phyloP scores from a whole-genome alignment of 2,797 vertebrate species.

The Lerista edwardsae region DNA sequence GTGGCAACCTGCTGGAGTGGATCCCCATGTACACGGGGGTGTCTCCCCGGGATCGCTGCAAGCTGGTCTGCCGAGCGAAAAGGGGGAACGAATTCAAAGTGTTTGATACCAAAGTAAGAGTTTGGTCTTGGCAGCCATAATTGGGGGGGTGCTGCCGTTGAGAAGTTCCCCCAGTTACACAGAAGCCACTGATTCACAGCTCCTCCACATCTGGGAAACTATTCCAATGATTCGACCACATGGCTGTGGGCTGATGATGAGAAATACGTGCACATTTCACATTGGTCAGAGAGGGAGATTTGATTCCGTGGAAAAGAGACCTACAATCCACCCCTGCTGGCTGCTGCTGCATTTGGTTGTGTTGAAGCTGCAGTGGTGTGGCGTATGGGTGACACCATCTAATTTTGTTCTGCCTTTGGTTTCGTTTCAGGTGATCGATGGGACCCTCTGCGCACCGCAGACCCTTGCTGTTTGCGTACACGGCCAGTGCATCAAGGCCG shows the following conservation, averaged over 20 bases:
- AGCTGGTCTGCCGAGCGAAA: constrained; percentile 90
- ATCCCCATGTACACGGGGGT: constrained; percentile 94
- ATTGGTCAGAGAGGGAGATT: no score
- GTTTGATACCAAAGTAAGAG: constrained; percentile 91
- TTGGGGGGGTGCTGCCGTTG: background rate
- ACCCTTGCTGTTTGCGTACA: constrained; percentile 93
- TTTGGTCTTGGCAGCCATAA: accelerated
- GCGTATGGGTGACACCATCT: accelerated
- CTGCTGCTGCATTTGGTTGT: background rate
- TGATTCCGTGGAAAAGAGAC: background rate
- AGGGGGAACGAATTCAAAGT: constrained; percentile 94
- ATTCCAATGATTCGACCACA: background rate
- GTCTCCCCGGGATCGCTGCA: constrained; percentile 92
- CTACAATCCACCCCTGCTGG: no score
- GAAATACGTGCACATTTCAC: no score
- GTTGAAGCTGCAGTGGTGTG: background rate
- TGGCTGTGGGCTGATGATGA: background rate
- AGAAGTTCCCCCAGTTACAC: background rate
- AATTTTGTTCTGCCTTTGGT: background rate
- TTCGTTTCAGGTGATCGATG: constrained; percentile 87
- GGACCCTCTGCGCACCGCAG: constrained; percentile 93
- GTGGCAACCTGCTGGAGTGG: constrained; percentile 88
- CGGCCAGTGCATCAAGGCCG: constrained; percentile 95
- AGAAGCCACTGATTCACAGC: background rate
- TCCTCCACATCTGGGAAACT: background rate